Conservation (phyloP, 2,888 invertebrate species). For the Meiosimyza platycephala region DNA sequence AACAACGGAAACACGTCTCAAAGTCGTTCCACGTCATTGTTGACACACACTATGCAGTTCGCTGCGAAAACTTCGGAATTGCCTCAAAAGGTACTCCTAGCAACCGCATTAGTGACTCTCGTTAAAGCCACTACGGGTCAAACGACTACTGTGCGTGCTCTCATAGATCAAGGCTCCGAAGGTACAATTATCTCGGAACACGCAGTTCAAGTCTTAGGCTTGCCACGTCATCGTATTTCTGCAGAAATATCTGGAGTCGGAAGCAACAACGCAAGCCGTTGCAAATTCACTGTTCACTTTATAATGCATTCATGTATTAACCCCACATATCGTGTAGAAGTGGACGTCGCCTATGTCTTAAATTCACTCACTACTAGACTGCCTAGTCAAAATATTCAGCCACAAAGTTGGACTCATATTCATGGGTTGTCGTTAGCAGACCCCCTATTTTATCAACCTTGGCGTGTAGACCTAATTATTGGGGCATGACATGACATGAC, state of each 20-base stretch:
- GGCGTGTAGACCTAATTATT: not conserved
- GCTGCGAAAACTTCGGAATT: not conserved
- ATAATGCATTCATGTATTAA: not conserved
- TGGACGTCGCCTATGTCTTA: not conserved
- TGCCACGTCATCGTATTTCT: not conserved
- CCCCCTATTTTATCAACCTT: not conserved
- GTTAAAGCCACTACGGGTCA: not conserved
- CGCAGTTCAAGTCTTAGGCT: not conserved
- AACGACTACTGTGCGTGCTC: slow-evolving; percentile 2
- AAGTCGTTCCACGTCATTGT: no score
- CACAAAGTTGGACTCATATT: not conserved
- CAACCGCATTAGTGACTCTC: slow-evolving; percentile 2
- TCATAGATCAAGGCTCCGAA: slow-evolving; percentile 4
- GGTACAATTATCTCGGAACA: slow-evolving; percentile 8
- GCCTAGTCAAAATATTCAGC: no score
- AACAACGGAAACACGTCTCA: slow-evolving; percentile 12
- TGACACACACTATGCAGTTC: not conserved
- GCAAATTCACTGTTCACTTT: slow-evolving; percentile 1
- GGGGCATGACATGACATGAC: no score
- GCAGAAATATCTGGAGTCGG: not conserved
- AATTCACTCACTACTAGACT: no score
- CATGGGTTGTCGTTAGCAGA: not conserved
- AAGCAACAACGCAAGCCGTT: not conserved
- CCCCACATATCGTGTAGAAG: not conserved
- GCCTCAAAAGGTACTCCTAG: slow-evolving; percentile 1